Evolutionary conservation across 2,797 vertebrate genomes (phyloP).

Genomic region (Halcyon badia): DNA sequence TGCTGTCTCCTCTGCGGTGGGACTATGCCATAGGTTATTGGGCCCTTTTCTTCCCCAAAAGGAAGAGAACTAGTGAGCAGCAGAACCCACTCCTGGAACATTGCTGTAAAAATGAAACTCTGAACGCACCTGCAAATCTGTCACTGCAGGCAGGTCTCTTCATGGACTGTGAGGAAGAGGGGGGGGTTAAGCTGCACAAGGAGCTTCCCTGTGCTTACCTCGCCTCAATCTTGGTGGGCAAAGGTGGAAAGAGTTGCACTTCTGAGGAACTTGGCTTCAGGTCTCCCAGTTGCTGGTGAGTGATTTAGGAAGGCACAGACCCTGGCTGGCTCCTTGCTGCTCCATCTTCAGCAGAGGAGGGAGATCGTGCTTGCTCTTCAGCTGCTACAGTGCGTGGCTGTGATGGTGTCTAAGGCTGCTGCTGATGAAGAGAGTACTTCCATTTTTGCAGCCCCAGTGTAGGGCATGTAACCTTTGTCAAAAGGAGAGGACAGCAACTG

Average conservation of each 20-base stretch:
- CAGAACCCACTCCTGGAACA: background rate
- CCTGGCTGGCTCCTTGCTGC: background rate
- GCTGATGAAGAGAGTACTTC: background rate
- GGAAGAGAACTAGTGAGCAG: background rate
- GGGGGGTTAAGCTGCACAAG: background rate
- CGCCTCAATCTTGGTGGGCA: background rate
- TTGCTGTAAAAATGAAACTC: background rate
- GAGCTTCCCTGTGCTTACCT: background rate
- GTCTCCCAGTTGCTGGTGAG: background rate
- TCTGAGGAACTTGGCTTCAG: background rate
- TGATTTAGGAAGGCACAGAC: background rate
- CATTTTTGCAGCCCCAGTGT: background rate
- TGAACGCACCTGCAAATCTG: rapidly evolving
- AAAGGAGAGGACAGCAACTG: background rate
- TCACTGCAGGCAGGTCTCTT: background rate
- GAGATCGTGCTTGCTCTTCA: background rate
- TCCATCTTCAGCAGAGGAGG: background rate
- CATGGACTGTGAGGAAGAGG: background rate
- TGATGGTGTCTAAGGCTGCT: background rate
- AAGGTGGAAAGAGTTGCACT: background rate
- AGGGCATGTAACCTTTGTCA: background rate
- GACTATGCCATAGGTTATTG: rapidly evolving
- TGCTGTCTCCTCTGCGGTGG: background rate
- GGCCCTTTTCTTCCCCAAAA: background rate
- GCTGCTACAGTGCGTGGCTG: background rate